Evolutionary conservation across 2,888 invertebrate genomes (phyloP).

Genomic region (Hirtodrosophila trivittata): DNA sequence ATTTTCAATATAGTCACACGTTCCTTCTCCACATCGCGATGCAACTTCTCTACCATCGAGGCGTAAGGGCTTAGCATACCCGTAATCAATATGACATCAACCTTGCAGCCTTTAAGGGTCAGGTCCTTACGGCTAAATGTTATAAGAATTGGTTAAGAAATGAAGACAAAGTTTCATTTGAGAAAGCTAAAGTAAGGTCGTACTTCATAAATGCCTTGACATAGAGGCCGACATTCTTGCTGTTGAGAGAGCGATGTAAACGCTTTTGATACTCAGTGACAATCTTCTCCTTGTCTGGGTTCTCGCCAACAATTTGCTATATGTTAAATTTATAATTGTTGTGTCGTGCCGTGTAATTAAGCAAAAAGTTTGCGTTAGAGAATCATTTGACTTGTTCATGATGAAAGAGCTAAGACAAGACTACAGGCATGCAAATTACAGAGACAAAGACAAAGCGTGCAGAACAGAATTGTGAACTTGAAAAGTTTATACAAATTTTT

Average conservation of each 20-base stretch:
- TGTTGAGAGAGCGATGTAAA: conserved; percentile 90
- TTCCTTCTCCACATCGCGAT: conserved; percentile 91
- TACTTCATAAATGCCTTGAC: conserved; percentile 93
- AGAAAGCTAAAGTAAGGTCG: too few relatives aligned
- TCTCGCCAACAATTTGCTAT: conserved; percentile 86
- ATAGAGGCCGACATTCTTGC: conserved; percentile 91
- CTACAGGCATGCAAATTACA: conserved; percentile 41
- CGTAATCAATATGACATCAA: conserved; percentile 92
- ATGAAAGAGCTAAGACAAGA: conserved; percentile 16
- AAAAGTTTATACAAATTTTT: conserved; percentile 23
- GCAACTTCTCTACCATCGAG: conserved; percentile 91
- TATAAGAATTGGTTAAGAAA: too few relatives aligned
- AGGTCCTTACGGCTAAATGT: conserved; percentile 89
- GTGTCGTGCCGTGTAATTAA: conserved; percentile 42
- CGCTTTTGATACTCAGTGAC: conserved; percentile 91
- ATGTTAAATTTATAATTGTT: conserved; percentile 31
- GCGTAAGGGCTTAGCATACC: conserved; percentile 92
- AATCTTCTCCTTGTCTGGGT: conserved; percentile 89
- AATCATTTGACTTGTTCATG: conserved; percentile 1
- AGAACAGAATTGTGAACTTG: conserved; percentile 12
- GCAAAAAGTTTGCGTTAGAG: conserved; percentile 42
- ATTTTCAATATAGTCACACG: conserved; percentile 93
- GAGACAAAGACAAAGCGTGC: conserved; percentile 26
- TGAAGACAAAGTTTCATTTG: too few relatives aligned
- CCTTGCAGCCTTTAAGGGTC: conserved; percentile 88